Base-by-base conservation (phyloP, 2,888 invertebrate genomes). In the Chymomyza caudatula region DNA sequence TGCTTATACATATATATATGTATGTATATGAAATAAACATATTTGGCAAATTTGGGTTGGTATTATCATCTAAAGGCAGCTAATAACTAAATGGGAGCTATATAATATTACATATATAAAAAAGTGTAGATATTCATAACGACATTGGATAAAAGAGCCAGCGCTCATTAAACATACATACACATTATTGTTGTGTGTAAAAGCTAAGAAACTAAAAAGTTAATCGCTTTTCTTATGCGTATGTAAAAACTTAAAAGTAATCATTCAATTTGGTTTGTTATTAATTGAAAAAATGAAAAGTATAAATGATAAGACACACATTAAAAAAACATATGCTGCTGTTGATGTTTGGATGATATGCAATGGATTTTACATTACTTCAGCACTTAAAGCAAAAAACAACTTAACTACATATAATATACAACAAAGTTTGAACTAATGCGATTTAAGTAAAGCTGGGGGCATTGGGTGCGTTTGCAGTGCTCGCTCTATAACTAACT, bases 41-140 rank as follows among this genome's bases (percentile, higher is more conserved):
- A 79, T 80, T 80, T 80, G 80, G 80, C 80, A 80, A 80, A 84
- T 73, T 85, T 83, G 80, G 80, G 77, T 79, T 79, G 72, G 60
- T 79, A 59, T 68, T 77, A 77, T 2, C 8, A 43, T 60, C 77
- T 75, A 75, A 73, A 15, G 77, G 71, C 57, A 57, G 25, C 70
- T 73, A 65, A 64, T 6, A 56, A 67, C 74, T 75, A 67, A 62
- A 51, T 62, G 29, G 11, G 29, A 8, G 4, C 29, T 37, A 37
- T 37, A 25, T 25, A 25, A 6, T 25, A 56, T 69, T 63, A 51
- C 54, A 52, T 74, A 67, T 67, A 60, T 60, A 67, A 63, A 19
- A 47, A 53, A 52, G 44, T 55, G 47, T 19, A 47, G 19, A 6
- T 47, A 17, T 17, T 47, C n/a, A 19, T 47, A 47, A 37, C 11